Percentiles rank a stretch among this genome's conserved stretches.
Conservation (phyloP, 2,888 invertebrate genomes). For the Timema cristinae region DNA sequence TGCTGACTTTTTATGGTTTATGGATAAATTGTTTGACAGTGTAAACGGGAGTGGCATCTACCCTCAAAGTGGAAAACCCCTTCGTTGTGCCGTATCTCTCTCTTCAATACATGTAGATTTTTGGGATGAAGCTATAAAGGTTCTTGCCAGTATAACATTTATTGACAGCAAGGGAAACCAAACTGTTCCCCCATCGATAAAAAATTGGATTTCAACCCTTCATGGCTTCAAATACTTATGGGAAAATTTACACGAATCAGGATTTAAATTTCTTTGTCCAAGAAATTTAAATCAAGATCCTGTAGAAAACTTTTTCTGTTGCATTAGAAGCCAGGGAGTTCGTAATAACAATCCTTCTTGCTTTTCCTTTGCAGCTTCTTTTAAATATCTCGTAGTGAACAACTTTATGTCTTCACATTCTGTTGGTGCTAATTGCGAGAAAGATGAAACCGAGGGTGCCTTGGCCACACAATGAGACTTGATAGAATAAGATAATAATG, state of each 20-base stretch:
- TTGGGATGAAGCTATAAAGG: constrained; percentile 16
- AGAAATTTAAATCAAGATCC: background rate
- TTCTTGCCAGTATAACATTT: constrained; percentile 15
- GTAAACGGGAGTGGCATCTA: background rate
- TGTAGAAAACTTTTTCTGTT: background rate
- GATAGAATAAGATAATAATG: background rate
- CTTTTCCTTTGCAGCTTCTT: background rate
- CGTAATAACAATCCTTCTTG: constrained; percentile 9
- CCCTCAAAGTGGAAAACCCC: constrained; percentile 4
- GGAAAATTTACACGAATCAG: background rate
- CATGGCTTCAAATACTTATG: background rate
- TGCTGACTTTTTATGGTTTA: background rate
- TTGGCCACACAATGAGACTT: background rate
- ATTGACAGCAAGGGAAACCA: background rate
- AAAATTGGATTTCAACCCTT: background rate
- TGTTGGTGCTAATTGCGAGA: background rate
- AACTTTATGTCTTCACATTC: constrained; percentile 7
- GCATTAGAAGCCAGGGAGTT: background rate
- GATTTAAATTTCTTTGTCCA: background rate
- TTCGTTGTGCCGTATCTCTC: background rate
- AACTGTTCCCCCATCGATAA: background rate
- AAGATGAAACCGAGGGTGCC: background rate
- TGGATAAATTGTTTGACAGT: background rate
- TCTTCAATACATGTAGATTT: constrained; percentile 8
- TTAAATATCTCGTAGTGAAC: constrained; percentile 4